Base-by-base conservation (phyloP, 2,888 invertebrate species). In the Hydrotaea diabolus region DNA sequence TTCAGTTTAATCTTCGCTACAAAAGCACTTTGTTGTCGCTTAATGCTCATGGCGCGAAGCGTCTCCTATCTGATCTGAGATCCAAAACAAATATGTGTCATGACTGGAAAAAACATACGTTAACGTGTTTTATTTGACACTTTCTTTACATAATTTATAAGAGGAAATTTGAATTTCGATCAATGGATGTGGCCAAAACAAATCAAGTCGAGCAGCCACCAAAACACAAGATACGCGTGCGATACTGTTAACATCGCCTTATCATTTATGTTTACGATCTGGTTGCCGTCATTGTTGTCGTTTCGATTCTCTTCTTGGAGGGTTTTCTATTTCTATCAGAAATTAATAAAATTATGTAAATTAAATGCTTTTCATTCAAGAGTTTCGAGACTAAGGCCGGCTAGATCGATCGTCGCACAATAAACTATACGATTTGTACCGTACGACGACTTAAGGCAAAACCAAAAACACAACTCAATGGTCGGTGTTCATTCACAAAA, bases 311-410 rank as follows among this genome's bases (percentile, higher is more conserved):
- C 31, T 7, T 31, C 31, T n/a, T n/a, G n/a, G 36, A 31, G 62
- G 31, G 17, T 4, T 62, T 62, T 62, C 69, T 69, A 69, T 17
- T 66, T n/a, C 46, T 71, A 71, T 39, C 11, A 15, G 55, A 80
- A 77, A 74, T 79, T 78, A 82, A 83, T 85, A 83, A 85, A 83
- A 76, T 83, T 83, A 85, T 83, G 85, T 77, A 85, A 85, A 85
- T 82, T 77, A 85, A 85, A 77, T 79, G 82, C 53, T 71, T 74
- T 82, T 80, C 82, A 85, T 82, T 85, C 69, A 85, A 75, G 53
- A 83, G 77, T 73, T 15, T 73, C 15, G 55, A 73, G 36, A 77
- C 43, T 31, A 73, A 62, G 77, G 74, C 72, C 72, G 21, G 49
- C 64, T 31, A 31, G 31, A n/a, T 31, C 31, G 31, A 2, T 31